A percentile compares a stretch with the other conserved stretches of the same genome.
Evolutionary conservation across 2,113 vertebrate species (phyloP).

Genomic region (Varanus salvator): DNA sequence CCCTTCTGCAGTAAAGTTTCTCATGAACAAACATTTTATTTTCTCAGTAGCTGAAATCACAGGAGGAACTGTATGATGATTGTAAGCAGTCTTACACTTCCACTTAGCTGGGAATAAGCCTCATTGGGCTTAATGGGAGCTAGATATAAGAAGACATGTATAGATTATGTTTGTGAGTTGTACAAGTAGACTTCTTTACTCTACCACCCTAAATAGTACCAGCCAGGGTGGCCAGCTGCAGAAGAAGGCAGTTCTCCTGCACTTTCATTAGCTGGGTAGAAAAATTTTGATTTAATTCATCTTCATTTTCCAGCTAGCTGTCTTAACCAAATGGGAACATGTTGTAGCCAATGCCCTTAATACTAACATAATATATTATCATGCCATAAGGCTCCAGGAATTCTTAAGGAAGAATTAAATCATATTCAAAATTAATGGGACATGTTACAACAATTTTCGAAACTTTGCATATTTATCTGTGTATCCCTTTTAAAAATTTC

Average conservation of each 20-base stretch:
- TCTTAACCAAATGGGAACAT: not conserved
- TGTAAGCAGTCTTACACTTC: not conserved
- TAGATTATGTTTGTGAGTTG: not conserved
- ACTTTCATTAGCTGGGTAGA: not conserved
- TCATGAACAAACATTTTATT: not conserved
- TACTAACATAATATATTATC: not conserved
- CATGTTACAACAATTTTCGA: too few species aligned
- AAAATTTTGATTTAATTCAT: not conserved
- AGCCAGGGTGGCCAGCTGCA: not conserved
- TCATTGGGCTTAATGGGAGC: not conserved
- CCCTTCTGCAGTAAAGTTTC: not conserved
- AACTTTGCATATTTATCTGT: not conserved
- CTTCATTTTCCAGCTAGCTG: not conserved
- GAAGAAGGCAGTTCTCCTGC: not conserved
- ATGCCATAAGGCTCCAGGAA: not conserved
- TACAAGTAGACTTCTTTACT: too few species aligned
- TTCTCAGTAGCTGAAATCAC: not conserved
- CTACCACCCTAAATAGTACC: not conserved
- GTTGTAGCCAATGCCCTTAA: not conserved
- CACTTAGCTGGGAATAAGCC: not conserved
- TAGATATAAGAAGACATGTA: not conserved
- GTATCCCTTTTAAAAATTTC: not conserved
- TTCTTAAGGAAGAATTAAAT: not conserved
- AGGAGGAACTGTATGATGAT: not conserved
- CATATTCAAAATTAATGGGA: not conserved